Percentiles rank a stretch among this genome's conserved stretches.
phyloP scores from a whole-genome alignment of 2,797 vertebrate genomes.

The Phoxinus dragarum region DNA sequence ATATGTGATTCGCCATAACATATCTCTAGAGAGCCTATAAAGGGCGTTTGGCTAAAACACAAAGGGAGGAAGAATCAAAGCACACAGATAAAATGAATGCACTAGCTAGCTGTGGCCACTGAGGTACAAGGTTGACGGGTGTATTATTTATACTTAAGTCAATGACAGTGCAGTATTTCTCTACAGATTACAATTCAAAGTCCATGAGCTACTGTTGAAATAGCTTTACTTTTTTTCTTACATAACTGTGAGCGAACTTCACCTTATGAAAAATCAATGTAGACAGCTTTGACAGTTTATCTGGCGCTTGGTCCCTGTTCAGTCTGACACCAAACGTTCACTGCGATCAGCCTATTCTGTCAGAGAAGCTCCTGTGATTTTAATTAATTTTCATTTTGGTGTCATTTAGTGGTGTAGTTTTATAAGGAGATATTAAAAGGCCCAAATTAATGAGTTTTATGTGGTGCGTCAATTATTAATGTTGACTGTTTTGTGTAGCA shows the following conservation, averaged over 20 bases:
- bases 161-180: slow-evolving; percentile 12
- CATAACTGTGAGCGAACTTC: neutral
- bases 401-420: neutral
- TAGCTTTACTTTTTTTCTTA: slow-evolving; percentile 17
- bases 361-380: neutral
- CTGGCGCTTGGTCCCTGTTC: neutral
- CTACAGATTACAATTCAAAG: neutral
- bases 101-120: neutral
- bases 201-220: neutral
- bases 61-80: slow-evolving; percentile 8
- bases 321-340: slow-evolving; percentile 8
- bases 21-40: slow-evolving; percentile 33
- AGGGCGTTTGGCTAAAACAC: slow-evolving; percentile 1
- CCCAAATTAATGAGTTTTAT: slow-evolving; percentile 21
- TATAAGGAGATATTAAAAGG: neutral
- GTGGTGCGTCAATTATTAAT: slow-evolving; percentile 24
- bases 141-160: slow-evolving; percentile 24
- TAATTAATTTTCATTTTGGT: neutral
- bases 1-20: slow-evolving; percentile 38
- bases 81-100: slow-evolving; percentile 15
- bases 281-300: slow-evolving; percentile 41
- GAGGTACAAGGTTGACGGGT: neutral
- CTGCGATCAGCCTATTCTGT: neutral
- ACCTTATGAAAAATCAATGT: slow-evolving; percentile 23
- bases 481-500: slow-evolving; percentile 20